Evolutionary conservation across 2,888 invertebrate species (phyloP).

Genomic region (Hirtodrosophila trivittata): DNA sequence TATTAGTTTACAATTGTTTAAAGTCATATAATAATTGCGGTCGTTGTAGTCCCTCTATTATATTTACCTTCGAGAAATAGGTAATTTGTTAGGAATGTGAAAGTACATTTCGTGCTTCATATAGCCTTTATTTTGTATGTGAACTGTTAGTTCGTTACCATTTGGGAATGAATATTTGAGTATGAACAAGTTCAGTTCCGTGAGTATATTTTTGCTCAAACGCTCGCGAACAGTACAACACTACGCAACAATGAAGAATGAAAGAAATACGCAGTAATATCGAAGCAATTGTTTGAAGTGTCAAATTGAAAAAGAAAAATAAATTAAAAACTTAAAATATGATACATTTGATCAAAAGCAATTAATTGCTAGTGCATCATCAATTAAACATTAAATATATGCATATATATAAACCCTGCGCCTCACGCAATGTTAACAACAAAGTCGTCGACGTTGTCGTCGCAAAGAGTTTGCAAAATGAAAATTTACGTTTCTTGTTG

Average conservation of each 20-base stretch:
- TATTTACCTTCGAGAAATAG: too few relatives aligned
- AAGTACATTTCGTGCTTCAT: too few relatives aligned
- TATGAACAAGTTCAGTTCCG: conserved; percentile 19
- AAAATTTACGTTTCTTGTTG: conserved; percentile 63
- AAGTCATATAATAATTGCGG: too few relatives aligned
- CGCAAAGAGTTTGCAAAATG: conserved; percentile 64
- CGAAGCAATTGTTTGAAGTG: conserved; percentile 31
- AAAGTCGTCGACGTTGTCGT: conserved; percentile 26
- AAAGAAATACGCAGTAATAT: conserved; percentile 57
- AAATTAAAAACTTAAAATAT: conserved; percentile 44
- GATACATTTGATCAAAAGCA: conserved; percentile 32
- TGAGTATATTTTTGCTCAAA: conserved; percentile 13
- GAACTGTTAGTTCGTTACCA: conserved; percentile 9
- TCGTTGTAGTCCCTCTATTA: too few relatives aligned
- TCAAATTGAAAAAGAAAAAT: conserved; percentile 23
- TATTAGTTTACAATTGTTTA: too few relatives aligned
- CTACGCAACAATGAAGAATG: conserved; percentile 57
- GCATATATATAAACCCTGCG: conserved; percentile 19
- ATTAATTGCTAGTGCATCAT: conserved; percentile 50
- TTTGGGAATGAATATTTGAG: not conserved
- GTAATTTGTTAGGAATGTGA: too few relatives aligned
- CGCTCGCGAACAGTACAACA: conserved; percentile 32
- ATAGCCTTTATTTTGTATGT: not conserved
- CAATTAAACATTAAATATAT: conserved; percentile 29
- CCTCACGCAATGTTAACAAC: conserved; percentile 35